Conservation (phyloP, 2,888 invertebrate species). For the Harpalus rubripes region DNA sequence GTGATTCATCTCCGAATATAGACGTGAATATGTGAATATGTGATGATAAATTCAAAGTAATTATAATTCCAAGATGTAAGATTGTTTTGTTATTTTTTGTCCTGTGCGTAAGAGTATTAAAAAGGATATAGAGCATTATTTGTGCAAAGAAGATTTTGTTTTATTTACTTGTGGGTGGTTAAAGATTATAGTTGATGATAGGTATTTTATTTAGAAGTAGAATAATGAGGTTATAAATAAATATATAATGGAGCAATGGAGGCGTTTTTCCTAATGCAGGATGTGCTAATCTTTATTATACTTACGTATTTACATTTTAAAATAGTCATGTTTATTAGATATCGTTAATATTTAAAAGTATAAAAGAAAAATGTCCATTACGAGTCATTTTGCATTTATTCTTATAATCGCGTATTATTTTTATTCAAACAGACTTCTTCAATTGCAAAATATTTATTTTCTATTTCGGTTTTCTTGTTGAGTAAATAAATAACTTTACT, state of each 20-base stretch:
- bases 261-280: not conserved
- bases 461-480: too few relatives aligned
- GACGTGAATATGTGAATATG: constrained; percentile 31
- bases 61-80: not conserved
- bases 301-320: too few relatives aligned
- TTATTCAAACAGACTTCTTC: too few relatives aligned
- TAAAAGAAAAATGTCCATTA: too few relatives aligned
- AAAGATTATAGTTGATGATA: not conserved
- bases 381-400: too few relatives aligned
- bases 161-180: not conserved
- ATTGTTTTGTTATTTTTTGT: constrained; percentile 7
- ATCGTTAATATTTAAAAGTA: too few relatives aligned
- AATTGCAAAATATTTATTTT: too few relatives aligned
- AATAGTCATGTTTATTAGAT: too few relatives aligned
- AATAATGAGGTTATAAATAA: not conserved
- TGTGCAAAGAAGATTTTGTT: not conserved
- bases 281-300: too few relatives aligned
- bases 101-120: not conserved
- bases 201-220: not conserved
- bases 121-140: not conserved
- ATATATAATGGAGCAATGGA: not conserved
- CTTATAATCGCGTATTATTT: too few relatives aligned
- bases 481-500: too few relatives aligned
- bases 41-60: not conserved
- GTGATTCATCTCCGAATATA: constrained; percentile 45